Evolutionary conservation across 1,140 invertebrate genomes (phyloP), one percentile per base, ranked within the genome.

Genomic region (Zaprionus kolodkinae): DNA sequence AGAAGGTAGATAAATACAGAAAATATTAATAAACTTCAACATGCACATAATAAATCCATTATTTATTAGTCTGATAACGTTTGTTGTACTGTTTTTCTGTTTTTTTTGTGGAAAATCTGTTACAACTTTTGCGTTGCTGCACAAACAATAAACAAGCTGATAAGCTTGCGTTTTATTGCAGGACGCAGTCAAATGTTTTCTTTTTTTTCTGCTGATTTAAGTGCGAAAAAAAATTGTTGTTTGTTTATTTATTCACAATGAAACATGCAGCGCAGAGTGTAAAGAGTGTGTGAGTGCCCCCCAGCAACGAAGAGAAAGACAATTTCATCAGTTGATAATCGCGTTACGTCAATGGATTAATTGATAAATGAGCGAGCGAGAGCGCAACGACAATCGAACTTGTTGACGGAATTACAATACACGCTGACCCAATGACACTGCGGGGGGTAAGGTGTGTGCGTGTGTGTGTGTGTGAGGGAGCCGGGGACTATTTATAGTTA

Each of bases 321-420:
- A 81, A 79, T 86, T 86, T 62, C 75, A 72, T 45, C 40, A 64
- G 57, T 59, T 77, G 79, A 75, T 87, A 88, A 83, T 87, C 70
- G 67, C 52, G 62, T 87, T 82, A 72, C 83, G 83, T 87, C 83
- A 88, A 78, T 83, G 70, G 35, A 66, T 72, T 74, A 76, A 80
- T 88, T 83, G 76, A 87, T 87, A 70, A 79, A 83, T 57, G 63
- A 48, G 17, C 7, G n/a, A 45, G 17, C 56, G 30, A 15, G 43
- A 55, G 43, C 57, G 69, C 59, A 67, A 50, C 43, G 57, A 72
- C 21, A 66, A 72, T 64, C 69, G 45, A 69, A 86, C 78, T 76
- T 79, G 84, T 77, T 83, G 72, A 72, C 76, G 65, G 25, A 52
- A 76, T 78, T 73, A 36, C 25, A 55, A 45, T 17, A 38, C 56